phyloP scores from a whole-genome alignment of 2,888 invertebrate genomes.

The Rhamnusium bicolor region DNA sequence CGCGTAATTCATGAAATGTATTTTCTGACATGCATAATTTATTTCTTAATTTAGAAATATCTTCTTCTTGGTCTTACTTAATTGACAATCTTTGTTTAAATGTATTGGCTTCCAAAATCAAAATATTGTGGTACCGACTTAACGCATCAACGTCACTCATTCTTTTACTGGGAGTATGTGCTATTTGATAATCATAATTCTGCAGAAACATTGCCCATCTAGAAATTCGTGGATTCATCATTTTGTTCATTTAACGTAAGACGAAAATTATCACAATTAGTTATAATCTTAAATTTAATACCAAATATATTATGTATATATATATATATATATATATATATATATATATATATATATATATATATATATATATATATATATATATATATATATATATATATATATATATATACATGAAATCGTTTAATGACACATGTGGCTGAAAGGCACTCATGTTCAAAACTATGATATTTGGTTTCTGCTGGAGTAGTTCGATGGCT shows the following conservation, averaged over 20 bases:
- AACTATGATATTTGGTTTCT: slow-evolving; percentile 12
- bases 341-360: too few species aligned
- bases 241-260: slow-evolving; percentile 33
- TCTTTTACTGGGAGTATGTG: slow-evolving; percentile 25
- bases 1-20: slow-evolving; percentile 17
- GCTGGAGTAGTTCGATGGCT: slow-evolving; percentile 23
- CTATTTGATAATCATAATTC: slow-evolving; percentile 31
- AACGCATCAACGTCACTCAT: slow-evolving; percentile 37
- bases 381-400: too few species aligned
- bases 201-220: slow-evolving; percentile 38
- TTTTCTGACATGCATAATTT: slow-evolving; percentile 14
- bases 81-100: slow-evolving; percentile 30
- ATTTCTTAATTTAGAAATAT: slow-evolving; percentile 25
- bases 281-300: slow-evolving; percentile 33
- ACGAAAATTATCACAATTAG: slow-evolving; percentile 34
- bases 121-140: slow-evolving; percentile 18
- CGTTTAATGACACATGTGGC: slow-evolving; percentile 32
- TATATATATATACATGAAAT: slow-evolving; percentile 35
- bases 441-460: slow-evolving; percentile 31
- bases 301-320: too few species aligned
- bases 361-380: too few species aligned
- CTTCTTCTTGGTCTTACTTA: slow-evolving; percentile 22
- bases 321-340: too few species aligned
- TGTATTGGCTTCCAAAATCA: slow-evolving; percentile 32
- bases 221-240: slow-evolving; percentile 32